A percentile compares a stretch with the other conserved stretches of the same genome.
Evolutionary conservation across 2,113 vertebrate species (phyloP).

Genomic region (Athene noctua): DNA sequence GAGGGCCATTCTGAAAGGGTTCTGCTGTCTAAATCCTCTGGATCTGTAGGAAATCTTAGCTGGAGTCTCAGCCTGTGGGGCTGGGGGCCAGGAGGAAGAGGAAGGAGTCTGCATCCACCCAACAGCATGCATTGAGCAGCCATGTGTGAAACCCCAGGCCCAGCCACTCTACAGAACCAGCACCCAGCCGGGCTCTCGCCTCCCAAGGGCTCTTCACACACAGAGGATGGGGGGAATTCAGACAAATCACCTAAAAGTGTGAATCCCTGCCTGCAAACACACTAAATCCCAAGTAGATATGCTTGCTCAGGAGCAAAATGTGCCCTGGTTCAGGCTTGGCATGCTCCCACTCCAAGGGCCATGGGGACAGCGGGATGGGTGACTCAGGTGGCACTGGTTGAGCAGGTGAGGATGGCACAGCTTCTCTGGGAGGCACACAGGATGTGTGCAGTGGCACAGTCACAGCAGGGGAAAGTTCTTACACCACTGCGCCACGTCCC

Average conservation of each 20-base stretch:
- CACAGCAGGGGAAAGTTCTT: neutral
- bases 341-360: neutral
- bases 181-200: neutral
- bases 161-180: accelerated
- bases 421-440: neutral
- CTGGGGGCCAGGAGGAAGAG: neutral
- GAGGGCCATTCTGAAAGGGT: neutral
- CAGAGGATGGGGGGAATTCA: neutral
- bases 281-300: slow-evolving; percentile 52
- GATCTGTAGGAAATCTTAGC: neutral
- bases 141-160: neutral
- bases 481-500: accelerated
- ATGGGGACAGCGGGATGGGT: neutral
- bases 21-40: neutral
- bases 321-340: neutral
- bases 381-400: neutral
- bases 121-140: accelerated
- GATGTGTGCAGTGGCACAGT: accelerated
- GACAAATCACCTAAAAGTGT: slow-evolving; percentile 50
- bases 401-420: neutral
- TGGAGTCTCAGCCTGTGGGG: neutral
- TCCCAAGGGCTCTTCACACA: neutral
- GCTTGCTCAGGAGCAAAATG: slow-evolving; percentile 16
- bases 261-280: slow-evolving; percentile 46
- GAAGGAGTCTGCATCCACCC: neutral